Evolutionary conservation across 2,113 vertebrate genomes (phyloP).

Genomic region (Corythornis madagascariensis): DNA sequence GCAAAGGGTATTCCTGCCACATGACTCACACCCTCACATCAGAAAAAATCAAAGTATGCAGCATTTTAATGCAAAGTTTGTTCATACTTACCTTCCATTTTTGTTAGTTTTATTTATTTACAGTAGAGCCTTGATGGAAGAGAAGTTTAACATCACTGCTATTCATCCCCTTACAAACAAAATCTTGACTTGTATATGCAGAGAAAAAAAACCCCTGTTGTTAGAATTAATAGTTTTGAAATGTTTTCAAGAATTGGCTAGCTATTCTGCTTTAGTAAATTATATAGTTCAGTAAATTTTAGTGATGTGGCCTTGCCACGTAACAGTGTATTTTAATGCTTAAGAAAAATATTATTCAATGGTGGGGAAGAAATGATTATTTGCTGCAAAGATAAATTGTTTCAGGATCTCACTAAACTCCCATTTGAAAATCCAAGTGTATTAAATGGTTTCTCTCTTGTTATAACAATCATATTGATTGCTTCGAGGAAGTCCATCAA

Average conservation of each 20-base stretch:
- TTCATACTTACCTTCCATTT: background rate
- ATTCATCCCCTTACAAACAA: background rate
- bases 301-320: background rate
- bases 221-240: background rate
- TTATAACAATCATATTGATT: background rate
- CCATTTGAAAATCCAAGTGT: background rate
- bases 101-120: background rate
- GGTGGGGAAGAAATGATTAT: background rate
- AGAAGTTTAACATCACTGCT: background rate
- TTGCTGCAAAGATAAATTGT: background rate
- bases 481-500: background rate
- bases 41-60: background rate
- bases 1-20: background rate
- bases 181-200: background rate
- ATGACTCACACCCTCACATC: background rate
- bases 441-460: background rate
- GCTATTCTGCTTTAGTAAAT: background rate
- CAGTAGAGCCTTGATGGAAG: background rate
- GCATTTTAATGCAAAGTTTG: background rate
- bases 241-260: background rate
- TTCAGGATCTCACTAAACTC: background rate
- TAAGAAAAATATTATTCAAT: background rate
- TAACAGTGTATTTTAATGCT: background rate
- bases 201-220: fast-evolving
- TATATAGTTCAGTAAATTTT: background rate